Evolutionary conservation across 2,113 vertebrate genomes (phyloP), one percentile per base, ranked within the genome.

Genomic region (Sander vitreus): DNA sequence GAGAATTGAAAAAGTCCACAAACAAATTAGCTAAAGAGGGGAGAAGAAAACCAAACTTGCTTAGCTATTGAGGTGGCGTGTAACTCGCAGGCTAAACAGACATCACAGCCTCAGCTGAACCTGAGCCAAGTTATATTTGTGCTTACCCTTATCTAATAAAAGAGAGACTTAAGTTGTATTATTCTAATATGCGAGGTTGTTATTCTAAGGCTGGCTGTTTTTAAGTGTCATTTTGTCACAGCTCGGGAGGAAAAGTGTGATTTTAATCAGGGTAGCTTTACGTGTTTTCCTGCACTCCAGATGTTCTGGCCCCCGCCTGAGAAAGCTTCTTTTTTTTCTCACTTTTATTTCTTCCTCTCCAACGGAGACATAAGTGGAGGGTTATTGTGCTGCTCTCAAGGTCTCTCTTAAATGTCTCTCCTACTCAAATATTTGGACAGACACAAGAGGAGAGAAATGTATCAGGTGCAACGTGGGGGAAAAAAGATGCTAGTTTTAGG

Each of bases 1-100:
- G 95, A 95, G 95, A 97, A 96, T 96, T 95, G 95, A 95, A 96
- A 96, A 95, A 95, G 95, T 96, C 96, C 96, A 97, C 96, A 92
- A 92, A 96, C 96, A 97, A 96, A 96, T 93, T 93, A 90, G 83
- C 80, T 89, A 92, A 91, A 92, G 89, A 88, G 83, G 77, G 64
- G 68, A 85, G 78, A 90, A 78, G 79, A 91, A 91, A 87, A 89
- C 76, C 80, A 51, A 83, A 75, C 43, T 59, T 54, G 85, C 76
- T 78, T 67, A 92, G 84, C 80, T 84, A 59, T 18, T 58, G 85
- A 94, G 95, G 92, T 92, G 85, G 93, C 81, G 70, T 86, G 93
- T 94, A 95, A 93, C 95, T 89, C 93, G 94, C 91, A 93, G 91
- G 91, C 94, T 91, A 95, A 96, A 95, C 94, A 94, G 91, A 95